These are phyloP conservation scores for Himalopsyche japonica DNA, from an alignment of 2,888 invertebrate species.

Conservation along the genomic window DNA sequence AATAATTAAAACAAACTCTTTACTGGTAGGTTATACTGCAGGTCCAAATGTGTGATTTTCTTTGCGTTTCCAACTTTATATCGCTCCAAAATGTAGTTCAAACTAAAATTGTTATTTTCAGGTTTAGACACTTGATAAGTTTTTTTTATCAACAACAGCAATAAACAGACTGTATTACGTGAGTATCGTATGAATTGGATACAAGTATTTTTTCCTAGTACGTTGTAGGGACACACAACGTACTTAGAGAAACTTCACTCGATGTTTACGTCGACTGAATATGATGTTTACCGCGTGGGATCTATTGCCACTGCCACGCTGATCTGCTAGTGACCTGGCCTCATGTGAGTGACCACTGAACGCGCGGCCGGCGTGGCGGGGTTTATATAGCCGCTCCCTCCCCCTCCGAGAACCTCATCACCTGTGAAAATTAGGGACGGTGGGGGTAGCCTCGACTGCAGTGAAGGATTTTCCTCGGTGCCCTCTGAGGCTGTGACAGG, in stretches of 20 bases:
- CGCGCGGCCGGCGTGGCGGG: slow-evolving; percentile 51
- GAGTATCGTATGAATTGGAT: neutral
- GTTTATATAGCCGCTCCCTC: slow-evolving; percentile 43
- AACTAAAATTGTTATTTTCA: neutral
- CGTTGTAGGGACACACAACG: neutral
- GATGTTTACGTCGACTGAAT: neutral
- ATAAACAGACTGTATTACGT: neutral
- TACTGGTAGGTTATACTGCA: too few relatives aligned
- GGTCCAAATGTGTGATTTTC: too few relatives aligned
- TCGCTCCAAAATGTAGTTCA: too few relatives aligned
- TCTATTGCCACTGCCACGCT: slow-evolving; percentile 49
- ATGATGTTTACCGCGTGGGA: slow-evolving; percentile 24
- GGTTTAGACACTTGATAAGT: neutral
- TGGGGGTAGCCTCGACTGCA: slow-evolving; percentile 17
- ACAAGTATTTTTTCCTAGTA: neutral
- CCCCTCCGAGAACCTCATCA: neutral
- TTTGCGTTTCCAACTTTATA: too few relatives aligned
- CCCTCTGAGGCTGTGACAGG: neutral
- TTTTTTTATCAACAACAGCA: too few relatives aligned
- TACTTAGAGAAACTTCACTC: neutral
- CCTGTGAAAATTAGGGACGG: neutral
- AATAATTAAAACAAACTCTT: too few relatives aligned
- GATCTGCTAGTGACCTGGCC: slow-evolving; percentile 52
- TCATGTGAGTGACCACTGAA: slow-evolving; percentile 52
- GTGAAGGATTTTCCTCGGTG: slow-evolving; percentile 18